phyloP scores from a whole-genome alignment of 2,888 invertebrate genomes.

The Anarsia innoxiella region DNA sequence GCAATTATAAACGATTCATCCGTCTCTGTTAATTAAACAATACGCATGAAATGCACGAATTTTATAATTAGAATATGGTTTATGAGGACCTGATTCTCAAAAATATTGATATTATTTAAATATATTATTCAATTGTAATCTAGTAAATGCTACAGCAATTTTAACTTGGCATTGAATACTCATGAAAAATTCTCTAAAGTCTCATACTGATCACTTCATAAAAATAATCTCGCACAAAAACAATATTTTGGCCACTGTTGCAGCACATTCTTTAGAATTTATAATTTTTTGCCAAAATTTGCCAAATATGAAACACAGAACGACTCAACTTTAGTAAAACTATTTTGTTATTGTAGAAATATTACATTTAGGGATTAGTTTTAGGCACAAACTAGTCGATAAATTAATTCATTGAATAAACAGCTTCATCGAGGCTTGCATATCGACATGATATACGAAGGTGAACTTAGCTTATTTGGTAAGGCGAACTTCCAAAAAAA shows the following conservation, averaged over 20 bases:
- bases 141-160: too few relatives aligned
- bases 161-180: too few relatives aligned
- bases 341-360: constrained; percentile 37
- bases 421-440: constrained; percentile 45
- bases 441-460: constrained; percentile 21
- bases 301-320: constrained; percentile 52
- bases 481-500: constrained; percentile 2
- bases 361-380: constrained; percentile 43
- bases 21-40: neutral
- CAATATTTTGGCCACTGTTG: neutral
- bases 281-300: constrained; percentile 65
- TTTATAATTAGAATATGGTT: too few relatives aligned
- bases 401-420: constrained; percentile 25
- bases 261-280: constrained; percentile 29
- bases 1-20: neutral
- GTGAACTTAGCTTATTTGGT: neutral
- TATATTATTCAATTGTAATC: too few relatives aligned
- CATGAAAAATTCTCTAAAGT: too few relatives aligned
- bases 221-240: neutral
- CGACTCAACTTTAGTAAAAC: constrained; percentile 44
- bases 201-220: too few relatives aligned
- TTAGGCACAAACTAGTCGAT: constrained; percentile 45
- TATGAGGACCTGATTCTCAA: constrained; percentile 53
- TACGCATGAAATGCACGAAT: constrained; percentile 37
- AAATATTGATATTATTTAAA: constrained; percentile 19